Conservation (phyloP, 2,113 vertebrate genomes). For the Atractosteus spatula region DNA sequence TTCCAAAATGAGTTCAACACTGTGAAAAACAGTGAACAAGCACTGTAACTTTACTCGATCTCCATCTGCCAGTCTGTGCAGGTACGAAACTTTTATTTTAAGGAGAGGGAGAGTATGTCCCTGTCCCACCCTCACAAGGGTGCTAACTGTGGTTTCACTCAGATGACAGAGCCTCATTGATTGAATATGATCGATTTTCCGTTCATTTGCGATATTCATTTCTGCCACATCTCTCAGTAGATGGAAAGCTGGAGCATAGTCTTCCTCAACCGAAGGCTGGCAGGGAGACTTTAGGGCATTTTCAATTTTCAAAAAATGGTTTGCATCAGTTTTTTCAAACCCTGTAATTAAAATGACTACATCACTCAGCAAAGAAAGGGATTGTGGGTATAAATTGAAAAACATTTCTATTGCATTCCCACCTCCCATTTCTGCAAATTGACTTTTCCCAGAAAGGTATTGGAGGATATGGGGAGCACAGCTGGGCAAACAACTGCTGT, state of each 20-base stretch:
- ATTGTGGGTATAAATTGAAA: constrained; percentile 32
- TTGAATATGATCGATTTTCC: not conserved
- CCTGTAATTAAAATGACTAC: not conserved
- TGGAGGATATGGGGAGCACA: constrained; percentile 23
- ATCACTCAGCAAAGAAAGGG: constrained; percentile 15
- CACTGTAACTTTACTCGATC: constrained; percentile 23
- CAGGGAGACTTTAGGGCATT: constrained; percentile 1
- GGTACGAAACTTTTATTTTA: no score
- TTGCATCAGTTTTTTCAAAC: not conserved
- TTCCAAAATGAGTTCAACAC: constrained; percentile 24
- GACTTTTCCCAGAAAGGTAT: constrained; percentile 21
- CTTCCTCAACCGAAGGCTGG: constrained; percentile 20
- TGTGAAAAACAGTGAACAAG: constrained; percentile 34
- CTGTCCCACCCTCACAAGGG: no score
- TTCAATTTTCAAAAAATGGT: not conserved
- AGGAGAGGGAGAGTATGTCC: no score
- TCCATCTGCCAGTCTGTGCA: not conserved
- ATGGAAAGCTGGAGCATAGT: constrained; percentile 20
- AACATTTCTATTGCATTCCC: not conserved
- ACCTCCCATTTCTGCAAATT: not conserved
- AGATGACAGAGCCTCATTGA: constrained; percentile 3
- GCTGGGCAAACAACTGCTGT: not conserved
- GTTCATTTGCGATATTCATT: not conserved
- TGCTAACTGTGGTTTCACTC: not conserved
- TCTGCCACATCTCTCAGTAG: not conserved